Base-by-base conservation (phyloP, 2,888 invertebrate genomes). In the Theretra japonica region DNA sequence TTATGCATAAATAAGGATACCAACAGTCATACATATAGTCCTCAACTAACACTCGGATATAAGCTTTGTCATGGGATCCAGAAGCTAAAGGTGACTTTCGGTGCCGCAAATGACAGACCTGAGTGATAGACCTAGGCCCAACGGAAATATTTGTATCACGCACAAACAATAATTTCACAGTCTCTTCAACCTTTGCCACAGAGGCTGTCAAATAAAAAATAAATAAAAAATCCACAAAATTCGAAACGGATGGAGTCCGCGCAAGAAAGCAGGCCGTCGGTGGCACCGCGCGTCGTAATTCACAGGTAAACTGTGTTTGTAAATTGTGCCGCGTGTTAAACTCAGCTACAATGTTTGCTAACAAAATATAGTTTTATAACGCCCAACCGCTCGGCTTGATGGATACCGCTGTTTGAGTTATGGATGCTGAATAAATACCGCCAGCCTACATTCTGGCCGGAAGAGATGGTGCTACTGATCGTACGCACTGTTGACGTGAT, bases 281-380 rank as follows among this genome's bases (percentile, higher is more conserved):
- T 56, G 23, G 25, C 53, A 62, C 65, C 72, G 72, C 86, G 83
- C 83, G 79, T 85, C 83, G 87, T 91, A 91, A 89, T 85, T 93
- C 86, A 86, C 93, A 93, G 93, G 93, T 93, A 90, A 65, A 92
- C 88, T 84, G 87, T 88, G 87, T 88, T 87, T 87, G 76, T 75
- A 69, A 74, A 70, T 69, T 69, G 72, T 58, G 70, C 72, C 73
- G 68, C 72, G 72, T 77, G 75, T 76, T 74, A 74, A 72, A 73
- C 74, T 74, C 75, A 30, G 56, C 56, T 71, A 65, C 70, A 70
- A 71, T 62, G 56, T 62, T 65, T 65, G 62, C 33, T 65, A 53
- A 65, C 56, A 33, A 53, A 65, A 77, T 76, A 73, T 68, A 68
- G 72, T 72, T 76, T 73, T 74, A 75, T 73, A 73, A 72, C 69